Evolutionary conservation across 2,113 vertebrate species (phyloP).

Genomic region (Petroica traversi): DNA sequence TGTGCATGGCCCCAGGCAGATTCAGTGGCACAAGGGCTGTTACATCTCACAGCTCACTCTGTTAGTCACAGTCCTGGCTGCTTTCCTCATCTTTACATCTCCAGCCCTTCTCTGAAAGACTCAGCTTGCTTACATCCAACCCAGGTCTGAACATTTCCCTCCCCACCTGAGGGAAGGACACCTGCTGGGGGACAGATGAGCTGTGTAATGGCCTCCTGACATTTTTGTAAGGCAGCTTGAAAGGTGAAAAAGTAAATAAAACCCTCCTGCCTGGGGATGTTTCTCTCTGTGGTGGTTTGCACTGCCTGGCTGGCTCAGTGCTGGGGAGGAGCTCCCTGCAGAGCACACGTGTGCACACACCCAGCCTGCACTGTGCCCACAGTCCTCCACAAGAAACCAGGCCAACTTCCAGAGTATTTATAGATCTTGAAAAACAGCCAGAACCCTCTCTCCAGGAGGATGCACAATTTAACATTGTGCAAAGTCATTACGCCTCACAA

Average conservation of each 20-base stretch:
- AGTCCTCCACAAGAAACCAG: not conserved
- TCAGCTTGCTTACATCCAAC: not conserved
- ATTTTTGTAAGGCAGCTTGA: not conserved
- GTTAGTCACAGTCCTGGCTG: not conserved
- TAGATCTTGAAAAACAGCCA: conserved; percentile 55
- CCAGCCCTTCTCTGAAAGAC: not conserved
- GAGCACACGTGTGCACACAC: not conserved
- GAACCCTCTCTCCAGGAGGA: conserved; percentile 16
- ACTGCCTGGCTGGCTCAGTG: not conserved
- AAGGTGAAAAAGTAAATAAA: not conserved
- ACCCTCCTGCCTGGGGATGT: not conserved
- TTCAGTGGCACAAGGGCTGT: not conserved
- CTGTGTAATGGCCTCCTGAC: not conserved
- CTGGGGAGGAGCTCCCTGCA: not conserved
- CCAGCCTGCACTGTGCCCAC: not conserved
- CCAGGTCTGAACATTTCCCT: not conserved
- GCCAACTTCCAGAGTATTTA: conserved; percentile 36
- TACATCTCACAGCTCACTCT: not conserved
- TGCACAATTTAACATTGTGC: conserved; percentile 44
- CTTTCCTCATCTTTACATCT: not conserved
- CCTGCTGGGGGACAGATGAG: not conserved
- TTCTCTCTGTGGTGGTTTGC: not conserved
- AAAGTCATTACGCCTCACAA: conserved; percentile 54
- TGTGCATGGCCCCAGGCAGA: not conserved
- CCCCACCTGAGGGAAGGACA: not conserved